Base-by-base conservation (phyloP, 2,888 invertebrate species). In the Tenthredo mesomela region DNA sequence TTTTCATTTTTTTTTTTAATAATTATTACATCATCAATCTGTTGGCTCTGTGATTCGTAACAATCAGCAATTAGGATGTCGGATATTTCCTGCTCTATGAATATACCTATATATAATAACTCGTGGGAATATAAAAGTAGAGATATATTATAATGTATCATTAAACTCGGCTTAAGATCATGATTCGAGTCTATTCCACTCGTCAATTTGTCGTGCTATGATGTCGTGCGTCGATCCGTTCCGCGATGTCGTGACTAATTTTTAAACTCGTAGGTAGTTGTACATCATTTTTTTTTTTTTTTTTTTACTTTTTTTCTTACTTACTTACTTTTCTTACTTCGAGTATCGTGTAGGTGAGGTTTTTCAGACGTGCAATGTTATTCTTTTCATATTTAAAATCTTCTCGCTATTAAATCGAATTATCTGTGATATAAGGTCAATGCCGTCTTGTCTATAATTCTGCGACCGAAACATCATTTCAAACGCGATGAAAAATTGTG, bases 231-330 rank as follows among this genome's bases (percentile, higher is more conserved):
- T 80, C 80, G 10, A 80, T 80, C 40, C 80, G 80, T 80, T 80
- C 61, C 80, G 43, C 58, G n/a, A 80, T 80, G 37, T 50, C 80
- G 58, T 80, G 80, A 80, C 80, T 21, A 80, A 61, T 80, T 80
- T 80, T 3, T 80, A 40, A 80, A 58, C 47, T 80, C 2, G 58
- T n/a, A n/a, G n/a, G n/a, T n/a, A n/a, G n/a, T 80, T n/a, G 40
- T 58, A 37, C 33, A 33, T 37, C 37, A 37, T 37, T 37, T 37
- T 7, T 37, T 33, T 33, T 33, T 33, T 33, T 3, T 37, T 37
- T 3, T 33, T 33, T 3, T 33, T 33, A 21, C n/a, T n/a, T n/a
- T n/a, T n/a, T n/a, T n/a, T n/a, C n/a, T n/a, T n/a, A n/a, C n/a
- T n/a, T n/a, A n/a, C n/a, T n/a, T n/a, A n/a, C n/a, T n/a, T n/a